Conservation (phyloP, 2,888 invertebrate species). For the Drosophila stalkeri region DNA sequence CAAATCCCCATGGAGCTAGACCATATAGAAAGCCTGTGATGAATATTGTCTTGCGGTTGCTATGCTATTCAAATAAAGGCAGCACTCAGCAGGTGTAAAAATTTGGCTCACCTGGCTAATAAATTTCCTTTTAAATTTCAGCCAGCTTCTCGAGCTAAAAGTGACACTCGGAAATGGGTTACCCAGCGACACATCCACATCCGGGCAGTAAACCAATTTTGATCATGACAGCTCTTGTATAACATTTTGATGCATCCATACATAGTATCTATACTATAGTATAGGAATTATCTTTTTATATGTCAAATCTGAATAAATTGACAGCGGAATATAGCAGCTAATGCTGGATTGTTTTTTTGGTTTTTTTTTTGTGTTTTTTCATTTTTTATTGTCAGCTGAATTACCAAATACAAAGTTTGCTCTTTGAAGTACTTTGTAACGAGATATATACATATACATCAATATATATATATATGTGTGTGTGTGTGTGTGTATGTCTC, state of each 20-base stretch:
- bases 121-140: not conserved
- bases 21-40: not conserved
- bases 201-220: not conserved
- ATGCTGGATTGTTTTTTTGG: not conserved
- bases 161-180: not conserved
- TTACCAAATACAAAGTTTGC: constrained; percentile 10
- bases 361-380: not conserved
- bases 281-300: constrained; percentile 1
- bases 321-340: not conserved
- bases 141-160: not conserved
- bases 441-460: not conserved
- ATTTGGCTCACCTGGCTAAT: not conserved
- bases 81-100: not conserved
- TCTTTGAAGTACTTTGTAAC: constrained; percentile 2
- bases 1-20: not conserved
- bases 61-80: not conserved
- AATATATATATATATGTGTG: not conserved
- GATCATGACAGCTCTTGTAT: not conserved
- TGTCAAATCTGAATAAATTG: constrained; percentile 1
- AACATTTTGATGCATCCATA: not conserved
- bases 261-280: not conserved
- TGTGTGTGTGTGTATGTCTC: not conserved
- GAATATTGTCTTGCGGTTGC: not conserved
- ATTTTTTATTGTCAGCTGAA: not conserved
- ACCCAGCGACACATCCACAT: not conserved